Percentiles rank a stretch among this genome's conserved stretches.
These are phyloP conservation scores for Manis pentadactyla DNA, from an alignment of 2,797 vertebrate species.

Conservation along the genomic window DNA sequence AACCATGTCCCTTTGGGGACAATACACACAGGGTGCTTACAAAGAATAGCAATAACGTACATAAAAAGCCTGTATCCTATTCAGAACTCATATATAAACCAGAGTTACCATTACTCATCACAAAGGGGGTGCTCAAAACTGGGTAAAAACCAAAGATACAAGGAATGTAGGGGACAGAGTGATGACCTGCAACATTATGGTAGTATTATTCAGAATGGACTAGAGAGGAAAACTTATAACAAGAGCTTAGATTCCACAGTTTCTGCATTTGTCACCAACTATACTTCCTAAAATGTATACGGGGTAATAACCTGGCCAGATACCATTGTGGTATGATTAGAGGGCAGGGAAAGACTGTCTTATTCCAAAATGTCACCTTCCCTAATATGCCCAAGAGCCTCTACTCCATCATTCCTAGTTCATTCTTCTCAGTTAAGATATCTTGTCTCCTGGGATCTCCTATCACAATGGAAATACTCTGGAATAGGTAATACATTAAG, in stretches of 20 bases:
- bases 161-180: background rate
- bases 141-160: background rate
- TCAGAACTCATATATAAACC: background rate
- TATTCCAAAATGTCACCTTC: constrained; percentile 14
- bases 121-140: background rate
- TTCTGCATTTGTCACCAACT: background rate
- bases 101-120: background rate
- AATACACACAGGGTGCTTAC: background rate
- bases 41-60: background rate
- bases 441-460: background rate
- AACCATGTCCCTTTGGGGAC: background rate
- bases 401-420: background rate
- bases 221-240: too few species aligned
- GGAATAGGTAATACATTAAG: constrained; percentile 42
- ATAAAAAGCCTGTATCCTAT: background rate
- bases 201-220: background rate
- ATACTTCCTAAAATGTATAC: background rate
- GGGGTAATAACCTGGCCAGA: background rate
- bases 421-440: constrained; percentile 26
- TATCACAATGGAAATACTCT: constrained; percentile 39
- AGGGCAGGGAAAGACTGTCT: background rate
- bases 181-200: background rate
- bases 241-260: background rate
- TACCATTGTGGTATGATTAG: background rate
- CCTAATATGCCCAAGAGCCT: background rate